These are phyloP conservation scores for Ctenodactylus gundi DNA, from an alignment of 2,113 vertebrate genomes.

Conservation along the genomic window DNA sequence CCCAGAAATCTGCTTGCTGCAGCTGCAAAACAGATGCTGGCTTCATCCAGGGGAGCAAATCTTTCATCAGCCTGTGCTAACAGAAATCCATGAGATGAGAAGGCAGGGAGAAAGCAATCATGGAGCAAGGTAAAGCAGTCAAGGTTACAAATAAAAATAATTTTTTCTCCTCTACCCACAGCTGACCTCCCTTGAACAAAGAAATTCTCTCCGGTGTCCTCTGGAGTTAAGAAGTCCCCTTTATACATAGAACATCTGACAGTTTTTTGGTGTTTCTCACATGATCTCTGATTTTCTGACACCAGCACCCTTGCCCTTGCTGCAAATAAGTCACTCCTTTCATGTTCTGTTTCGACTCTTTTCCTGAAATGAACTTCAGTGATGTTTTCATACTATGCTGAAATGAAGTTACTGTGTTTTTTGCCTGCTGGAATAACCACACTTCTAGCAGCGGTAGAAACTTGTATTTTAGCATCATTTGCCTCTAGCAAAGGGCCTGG, in stretches of 20 bases:
- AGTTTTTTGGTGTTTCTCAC: background rate
- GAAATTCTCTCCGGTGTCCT: background rate
- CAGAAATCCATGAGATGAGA: slow-evolving; percentile 35
- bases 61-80: slow-evolving; percentile 62
- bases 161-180: slow-evolving; percentile 34
- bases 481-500: background rate
- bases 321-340: background rate
- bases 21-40: background rate
- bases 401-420: background rate
- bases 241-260: background rate
- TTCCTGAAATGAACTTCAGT: background rate
- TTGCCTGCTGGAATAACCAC: background rate
- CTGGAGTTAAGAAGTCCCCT: background rate
- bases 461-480: background rate
- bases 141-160: slow-evolving; percentile 54
- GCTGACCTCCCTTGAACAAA: slow-evolving; percentile 40
- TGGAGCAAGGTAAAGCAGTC: slow-evolving; percentile 53
- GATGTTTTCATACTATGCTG: background rate
- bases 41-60: slow-evolving; percentile 75
- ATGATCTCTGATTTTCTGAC: background rate
- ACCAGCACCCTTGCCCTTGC: background rate
- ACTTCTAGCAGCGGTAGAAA: background rate
- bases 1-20: background rate
- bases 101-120: slow-evolving; percentile 57
- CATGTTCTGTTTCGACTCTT: background rate